Evolutionary conservation across 2,113 vertebrate species (phyloP), one percentile per base, ranked within the genome.

Genomic region (Rhinichthys klamathensis): DNA sequence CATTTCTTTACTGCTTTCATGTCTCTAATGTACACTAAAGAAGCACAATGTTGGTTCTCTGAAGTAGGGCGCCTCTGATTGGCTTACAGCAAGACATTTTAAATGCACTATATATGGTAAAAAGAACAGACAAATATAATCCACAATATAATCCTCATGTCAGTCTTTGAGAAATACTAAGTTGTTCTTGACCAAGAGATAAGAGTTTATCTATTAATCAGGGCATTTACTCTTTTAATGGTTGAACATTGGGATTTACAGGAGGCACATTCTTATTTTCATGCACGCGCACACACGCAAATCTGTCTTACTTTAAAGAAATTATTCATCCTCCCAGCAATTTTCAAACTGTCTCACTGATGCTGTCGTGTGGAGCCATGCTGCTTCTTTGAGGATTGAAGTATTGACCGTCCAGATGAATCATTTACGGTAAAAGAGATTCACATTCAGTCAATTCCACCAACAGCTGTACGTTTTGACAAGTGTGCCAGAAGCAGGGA

Each of bases 1-100:
- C 89, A 89, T 90, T 92, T 92, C 90, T 92, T 90, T 89, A 84
- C 84, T 60, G 88, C 92, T 91, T 93, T 94, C 88, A 94, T 92
- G 90, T 92, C 91, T 91, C 88, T 88, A 87, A 93, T 90, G 89
- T 87, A 87, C 72, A 79, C 88, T 90, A 89, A 91, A 91, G 87
- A 91, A 87, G 51, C 27, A 69, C 65, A 77, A 15, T 78, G 54
- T 78, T n/a, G 35, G 32, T 61, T 60, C 23, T 25, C 56, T 41
- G 23, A 56, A 56, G 18, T 23, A 56, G 54, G 7, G 54, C 1
- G 6, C 54, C 51, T 56, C 16, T 56, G 18, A 56, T 56, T 21
- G 18, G 18, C 6, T 21, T 25, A 15, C 12, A 60, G 73, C 2
- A 44, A 38, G 49, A 30, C 72, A 44, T 38, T 79, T 79, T 27